Evolutionary conservation across 2,888 invertebrate species (phyloP).

Genomic region (Urechis unicinctus): DNA sequence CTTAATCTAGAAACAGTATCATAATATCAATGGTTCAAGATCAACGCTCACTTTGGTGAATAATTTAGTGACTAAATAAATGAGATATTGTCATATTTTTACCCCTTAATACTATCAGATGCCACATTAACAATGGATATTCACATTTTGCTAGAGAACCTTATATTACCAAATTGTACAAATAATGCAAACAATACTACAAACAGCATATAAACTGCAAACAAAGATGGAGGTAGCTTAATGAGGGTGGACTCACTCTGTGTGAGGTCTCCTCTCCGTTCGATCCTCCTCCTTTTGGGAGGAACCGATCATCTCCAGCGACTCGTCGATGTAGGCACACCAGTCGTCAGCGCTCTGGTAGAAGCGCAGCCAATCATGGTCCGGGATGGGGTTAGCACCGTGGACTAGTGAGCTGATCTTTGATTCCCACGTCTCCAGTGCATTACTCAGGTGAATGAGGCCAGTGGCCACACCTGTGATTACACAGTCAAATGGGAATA

Average conservation of each 20-base stretch:
- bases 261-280: too few relatives aligned
- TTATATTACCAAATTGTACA: too few relatives aligned
- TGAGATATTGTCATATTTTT: too few relatives aligned
- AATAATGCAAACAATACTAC: too few relatives aligned
- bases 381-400: conserved; percentile 28
- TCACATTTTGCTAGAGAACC: too few relatives aligned
- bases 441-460: conserved; percentile 39
- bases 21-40: too few relatives aligned
- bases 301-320: conserved; percentile 34
- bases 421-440: conserved; percentile 42
- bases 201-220: background rate
- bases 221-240: background rate
- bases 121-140: too few relatives aligned
- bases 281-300: conserved; percentile 38
- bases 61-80: too few relatives aligned
- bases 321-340: conserved; percentile 31
- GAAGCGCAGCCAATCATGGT: conserved; percentile 42
- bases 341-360: conserved; percentile 45
- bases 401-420: conserved; percentile 28
- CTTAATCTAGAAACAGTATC: too few relatives aligned
- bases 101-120: too few relatives aligned
- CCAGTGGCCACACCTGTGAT: conserved; percentile 41
- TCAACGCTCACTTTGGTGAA: too few relatives aligned
- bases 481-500: background rate
- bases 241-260: conserved; percentile 14